Conservation (phyloP, 2,113 vertebrate species). For the Morone saxatilis region DNA sequence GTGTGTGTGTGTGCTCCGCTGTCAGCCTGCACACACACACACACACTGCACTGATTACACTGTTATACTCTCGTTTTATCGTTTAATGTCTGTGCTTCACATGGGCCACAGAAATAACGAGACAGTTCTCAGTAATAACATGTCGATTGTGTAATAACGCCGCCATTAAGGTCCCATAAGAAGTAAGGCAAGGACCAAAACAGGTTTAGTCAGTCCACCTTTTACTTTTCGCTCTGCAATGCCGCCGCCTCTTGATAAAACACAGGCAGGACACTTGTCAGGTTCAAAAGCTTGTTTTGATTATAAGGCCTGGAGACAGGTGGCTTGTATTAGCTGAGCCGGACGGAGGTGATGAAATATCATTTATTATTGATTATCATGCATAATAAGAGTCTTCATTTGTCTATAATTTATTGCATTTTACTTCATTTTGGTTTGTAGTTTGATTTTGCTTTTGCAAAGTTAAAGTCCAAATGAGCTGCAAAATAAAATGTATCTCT, state of each 20-base stretch:
- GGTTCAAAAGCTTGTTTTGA: conserved; percentile 13
- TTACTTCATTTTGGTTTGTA: not conserved
- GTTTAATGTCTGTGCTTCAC: too few species aligned
- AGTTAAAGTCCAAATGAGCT: too few species aligned
- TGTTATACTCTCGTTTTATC: too few species aligned
- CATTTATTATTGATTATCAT: too few species aligned
- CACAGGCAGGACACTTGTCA: conserved; percentile 46
- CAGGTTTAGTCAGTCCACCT: not conserved
- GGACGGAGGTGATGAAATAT: not conserved
- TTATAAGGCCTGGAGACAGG: not conserved
- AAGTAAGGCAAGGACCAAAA: not conserved
- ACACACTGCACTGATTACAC: too few species aligned
- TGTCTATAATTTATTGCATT: not conserved
- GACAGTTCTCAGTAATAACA: not conserved
- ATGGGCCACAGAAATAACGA: too few species aligned
- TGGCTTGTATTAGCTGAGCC: not conserved
- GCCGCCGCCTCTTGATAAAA: conserved; percentile 58
- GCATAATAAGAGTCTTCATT: not conserved
- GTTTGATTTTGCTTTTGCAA: not conserved
- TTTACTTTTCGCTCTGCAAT: conserved; percentile 21
- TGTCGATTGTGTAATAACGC: not conserved
- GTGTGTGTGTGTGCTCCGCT: too few species aligned
- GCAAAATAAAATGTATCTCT: not conserved
- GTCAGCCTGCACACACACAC: too few species aligned
- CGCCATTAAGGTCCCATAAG: not conserved